Percentiles rank a stretch among this genome's conserved stretches.
phyloP scores from a whole-genome alignment of 2,113 vertebrate species.

The Gavialis gangeticus region DNA sequence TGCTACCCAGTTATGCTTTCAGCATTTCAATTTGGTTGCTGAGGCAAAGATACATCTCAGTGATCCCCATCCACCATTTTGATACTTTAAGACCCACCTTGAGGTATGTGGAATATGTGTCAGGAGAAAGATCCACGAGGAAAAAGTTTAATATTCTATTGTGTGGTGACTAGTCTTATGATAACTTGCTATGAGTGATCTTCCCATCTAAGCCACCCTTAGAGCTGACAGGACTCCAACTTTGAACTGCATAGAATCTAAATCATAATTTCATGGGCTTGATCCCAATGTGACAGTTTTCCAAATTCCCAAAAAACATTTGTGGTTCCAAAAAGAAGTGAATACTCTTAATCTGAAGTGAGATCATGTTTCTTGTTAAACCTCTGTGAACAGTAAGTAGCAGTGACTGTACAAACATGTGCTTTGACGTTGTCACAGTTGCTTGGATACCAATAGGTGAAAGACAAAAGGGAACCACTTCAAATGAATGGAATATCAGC shows the following conservation, averaged over 20 bases:
- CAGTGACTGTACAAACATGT: neutral
- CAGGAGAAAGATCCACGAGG: neutral
- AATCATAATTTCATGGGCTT: neutral
- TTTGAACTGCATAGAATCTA: neutral
- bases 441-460: slow-evolving; percentile 31
- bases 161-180: neutral
- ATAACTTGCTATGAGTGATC: no score
- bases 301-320: neutral
- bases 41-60: neutral
- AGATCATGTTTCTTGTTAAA: neutral
- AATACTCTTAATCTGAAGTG: neutral
- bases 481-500: slow-evolving; percentile 16
- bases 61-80: fast-evolving
- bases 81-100: neutral
- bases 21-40: neutral
- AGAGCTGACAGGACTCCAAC: neutral
- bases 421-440: slow-evolving; percentile 7
- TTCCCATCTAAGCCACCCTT: neutral
- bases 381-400: neutral
- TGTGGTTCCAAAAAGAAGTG: neutral
- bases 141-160: neutral
- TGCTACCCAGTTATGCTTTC: neutral
- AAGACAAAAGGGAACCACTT: neutral
- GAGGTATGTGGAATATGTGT: neutral
- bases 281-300: neutral